Percentiles rank a stretch among this genome's conserved stretches.
These are phyloP conservation scores for Cynaeus angustus DNA, from an alignment of 2,888 invertebrate genomes.

Conservation along the genomic window DNA sequence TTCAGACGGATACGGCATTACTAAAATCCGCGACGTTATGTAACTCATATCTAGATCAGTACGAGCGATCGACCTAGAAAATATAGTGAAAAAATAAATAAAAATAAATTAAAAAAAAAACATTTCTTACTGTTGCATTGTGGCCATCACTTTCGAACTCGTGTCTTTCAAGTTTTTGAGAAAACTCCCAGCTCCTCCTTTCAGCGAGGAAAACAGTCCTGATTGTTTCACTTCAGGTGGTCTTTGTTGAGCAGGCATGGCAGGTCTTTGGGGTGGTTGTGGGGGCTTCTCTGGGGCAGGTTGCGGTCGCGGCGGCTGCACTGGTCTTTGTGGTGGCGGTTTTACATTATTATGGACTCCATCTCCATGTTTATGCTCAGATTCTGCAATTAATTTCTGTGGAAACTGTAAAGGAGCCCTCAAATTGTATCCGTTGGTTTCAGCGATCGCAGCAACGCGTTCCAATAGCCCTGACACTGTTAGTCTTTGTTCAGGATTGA, in stretches of 20 bases:
- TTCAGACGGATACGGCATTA: conserved; percentile 97
- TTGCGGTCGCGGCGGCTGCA: conserved; percentile 57
- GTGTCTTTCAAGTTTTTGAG: conserved; percentile 96
- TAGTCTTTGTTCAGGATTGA: conserved; percentile 88
- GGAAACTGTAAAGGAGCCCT: conserved; percentile 82
- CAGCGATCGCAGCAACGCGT: conserved; percentile 90
- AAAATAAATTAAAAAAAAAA: conserved; percentile 54
- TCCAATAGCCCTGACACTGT: conserved; percentile 87
- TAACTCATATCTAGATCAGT: conserved; percentile 94
- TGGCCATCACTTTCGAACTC: conserved; percentile 96
- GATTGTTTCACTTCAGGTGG: conserved; percentile 66
- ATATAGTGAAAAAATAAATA: conserved; percentile 42
- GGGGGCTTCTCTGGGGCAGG: conserved; percentile 62
- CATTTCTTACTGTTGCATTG: conserved; percentile 86
- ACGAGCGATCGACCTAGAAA: conserved; percentile 83
- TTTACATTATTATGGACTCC: conserved; percentile 59
- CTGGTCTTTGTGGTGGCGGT: conserved; percentile 57
- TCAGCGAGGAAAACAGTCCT: conserved; percentile 88
- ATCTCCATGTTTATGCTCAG: conserved; percentile 58
- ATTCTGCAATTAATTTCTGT: conserved; percentile 67
- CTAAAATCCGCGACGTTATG: conserved; percentile 91
- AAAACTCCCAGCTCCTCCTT: conserved; percentile 94
- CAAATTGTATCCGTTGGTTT: conserved; percentile 87
- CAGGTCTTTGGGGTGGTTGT: conserved; percentile 64
- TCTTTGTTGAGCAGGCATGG: conserved; percentile 65